Percentiles rank a stretch among this genome's conserved stretches.
phyloP scores from a whole-genome alignment of 2,888 invertebrate species.

The Hyposoter dolosus region DNA sequence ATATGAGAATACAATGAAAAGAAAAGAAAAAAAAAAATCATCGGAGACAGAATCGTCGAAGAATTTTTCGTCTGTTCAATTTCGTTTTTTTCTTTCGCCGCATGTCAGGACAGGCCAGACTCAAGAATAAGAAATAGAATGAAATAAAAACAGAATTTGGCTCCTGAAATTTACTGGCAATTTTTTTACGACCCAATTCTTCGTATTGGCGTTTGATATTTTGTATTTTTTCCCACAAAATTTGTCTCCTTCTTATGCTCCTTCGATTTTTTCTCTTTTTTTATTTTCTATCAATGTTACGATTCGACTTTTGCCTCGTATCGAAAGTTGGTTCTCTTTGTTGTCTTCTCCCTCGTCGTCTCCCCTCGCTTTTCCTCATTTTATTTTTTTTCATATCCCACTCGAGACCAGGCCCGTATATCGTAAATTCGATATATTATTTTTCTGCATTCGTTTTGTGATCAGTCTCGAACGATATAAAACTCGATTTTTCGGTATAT shows the following conservation, averaged over 20 bases:
- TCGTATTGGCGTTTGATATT: background rate
- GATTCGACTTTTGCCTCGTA: constrained; percentile 7
- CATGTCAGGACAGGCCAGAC: background rate
- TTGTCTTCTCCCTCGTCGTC: background rate
- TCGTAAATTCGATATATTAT: constrained; percentile 41
- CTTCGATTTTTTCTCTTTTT: background rate
- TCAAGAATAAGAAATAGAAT: background rate
- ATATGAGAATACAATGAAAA: background rate
- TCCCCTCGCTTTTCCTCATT: background rate
- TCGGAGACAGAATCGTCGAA: background rate
- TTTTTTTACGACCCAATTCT: background rate
- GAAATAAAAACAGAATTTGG: background rate
- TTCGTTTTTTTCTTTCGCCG: background rate
- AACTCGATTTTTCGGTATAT: constrained; percentile 53
- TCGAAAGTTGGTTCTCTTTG: background rate
- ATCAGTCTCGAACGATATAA: constrained; percentile 42
- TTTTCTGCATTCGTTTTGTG: constrained; percentile 41
- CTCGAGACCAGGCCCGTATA: background rate
- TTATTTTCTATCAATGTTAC: constrained; percentile 10
- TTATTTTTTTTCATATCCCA: constrained; percentile 9
- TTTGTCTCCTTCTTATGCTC: background rate
- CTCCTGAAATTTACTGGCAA: background rate
- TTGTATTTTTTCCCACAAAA: background rate
- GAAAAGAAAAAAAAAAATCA: background rate
- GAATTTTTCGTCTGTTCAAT: background rate